Evolutionary conservation across 2,888 invertebrate species (phyloP), one percentile per base, ranked within the genome.

Genomic region (Drosophila sordidula): DNA sequence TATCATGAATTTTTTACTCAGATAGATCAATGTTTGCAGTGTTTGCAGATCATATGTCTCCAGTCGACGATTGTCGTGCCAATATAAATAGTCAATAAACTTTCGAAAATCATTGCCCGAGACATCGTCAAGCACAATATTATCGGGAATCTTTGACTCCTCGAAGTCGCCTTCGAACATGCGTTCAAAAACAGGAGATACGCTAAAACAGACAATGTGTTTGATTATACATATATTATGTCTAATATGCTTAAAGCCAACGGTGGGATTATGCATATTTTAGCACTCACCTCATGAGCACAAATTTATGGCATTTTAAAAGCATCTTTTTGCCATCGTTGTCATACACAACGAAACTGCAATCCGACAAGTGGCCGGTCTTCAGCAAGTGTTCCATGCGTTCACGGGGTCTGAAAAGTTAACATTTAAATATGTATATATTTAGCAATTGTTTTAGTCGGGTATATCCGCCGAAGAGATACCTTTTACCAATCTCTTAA

Each of bases 131-230:
- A 80, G 56, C 3, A 79, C 71, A 52, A 79, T 79, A 26, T 79
- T 79, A 0, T 79, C 69, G 6, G 81, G 47, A 5, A 22, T 32
- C 2, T 39, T 71, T 1, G 62, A 47, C 51, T 80, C 79, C 14
- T 75, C 66, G n/a, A 81, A 80, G 6, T 72, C 61, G 12, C 79
- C 79, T 0, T 75, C 62, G 42, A 80, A 80, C 79, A 80, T 80
- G 22, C 79, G 79, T 18, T 81, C 79, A 39, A 80, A 80, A 1
- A 80, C 79, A 6, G 79, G 79, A 0, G 79, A 79, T 1, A 51
- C 64, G 42, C 75, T 75, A 11, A 1, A 14, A 2, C 44, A 5
- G 3, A 26, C 3, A 12, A 22, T 29, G 29, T 32, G 14, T 34
- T 18, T n/a, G 18, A 14, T 4, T 58, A 8, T 26, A n/a, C n/a